These are phyloP conservation scores for Chondrilla cf. caribensis DNA, from an alignment of 37 sponge, comb jelly and placozoan species.

Conservation along the genomic window DNA sequence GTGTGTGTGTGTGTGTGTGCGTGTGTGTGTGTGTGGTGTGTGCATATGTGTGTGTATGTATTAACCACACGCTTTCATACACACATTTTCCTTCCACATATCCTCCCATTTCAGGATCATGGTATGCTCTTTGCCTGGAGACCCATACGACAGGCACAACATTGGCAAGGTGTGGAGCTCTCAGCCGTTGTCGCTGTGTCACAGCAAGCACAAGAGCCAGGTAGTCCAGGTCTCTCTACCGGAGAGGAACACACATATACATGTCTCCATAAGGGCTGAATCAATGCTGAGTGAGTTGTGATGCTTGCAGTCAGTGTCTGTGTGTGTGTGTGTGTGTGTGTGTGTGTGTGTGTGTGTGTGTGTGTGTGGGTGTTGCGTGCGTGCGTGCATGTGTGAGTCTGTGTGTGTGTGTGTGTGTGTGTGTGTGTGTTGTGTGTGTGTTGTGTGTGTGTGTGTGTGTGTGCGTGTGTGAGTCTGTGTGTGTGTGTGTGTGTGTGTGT, in stretches of 20 bases:
- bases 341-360: neutral
- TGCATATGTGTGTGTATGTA: neutral
- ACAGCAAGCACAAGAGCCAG: slow-evolving; percentile 20
- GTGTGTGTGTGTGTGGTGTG: neutral
- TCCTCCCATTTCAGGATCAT: neutral
- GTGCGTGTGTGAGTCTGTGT: too few species aligned
- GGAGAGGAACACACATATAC: slow-evolving; percentile 4
- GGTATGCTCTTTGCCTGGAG: slow-evolving; percentile 29
- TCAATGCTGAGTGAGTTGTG: slow-evolving; percentile 35
- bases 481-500: too few species aligned
- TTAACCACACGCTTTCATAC: neutral
- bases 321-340: too few species aligned
- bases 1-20: too few species aligned
- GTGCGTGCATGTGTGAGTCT: too few species aligned
- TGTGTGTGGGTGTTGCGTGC: neutral
- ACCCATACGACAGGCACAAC: slow-evolving; percentile 30
- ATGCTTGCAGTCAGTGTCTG: too few species aligned
- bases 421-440: neutral
- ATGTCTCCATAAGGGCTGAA: neutral
- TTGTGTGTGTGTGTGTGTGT: too few species aligned
- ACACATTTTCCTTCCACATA: too few species aligned
- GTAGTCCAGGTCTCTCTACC: slow-evolving; percentile 32
- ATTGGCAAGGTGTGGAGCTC: slow-evolving; percentile 4
- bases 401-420: too few species aligned
- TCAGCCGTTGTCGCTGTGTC: slow-evolving; percentile 35